phyloP scores from a whole-genome alignment of 2,797 vertebrate genomes.

The Poecilia wingei region DNA sequence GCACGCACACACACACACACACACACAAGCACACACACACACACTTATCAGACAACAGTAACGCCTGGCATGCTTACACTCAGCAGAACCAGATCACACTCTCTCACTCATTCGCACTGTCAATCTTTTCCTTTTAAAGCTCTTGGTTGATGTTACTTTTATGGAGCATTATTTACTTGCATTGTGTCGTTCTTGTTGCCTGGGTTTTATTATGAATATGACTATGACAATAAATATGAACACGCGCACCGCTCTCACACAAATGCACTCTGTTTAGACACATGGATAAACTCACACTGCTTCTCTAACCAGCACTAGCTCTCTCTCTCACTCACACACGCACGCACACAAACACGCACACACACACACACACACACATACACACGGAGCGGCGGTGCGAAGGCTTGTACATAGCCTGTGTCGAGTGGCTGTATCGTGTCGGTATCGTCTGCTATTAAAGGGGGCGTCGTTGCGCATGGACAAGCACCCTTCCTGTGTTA shows the following conservation, averaged over 20 bases:
- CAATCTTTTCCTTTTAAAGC: constrained; percentile 70
- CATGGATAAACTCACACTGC: constrained; percentile 8
- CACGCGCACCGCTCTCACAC: constrained; percentile 32
- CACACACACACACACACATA: constrained; percentile 47
- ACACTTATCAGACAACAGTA: constrained; percentile 31
- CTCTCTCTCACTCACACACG: constrained; percentile 3
- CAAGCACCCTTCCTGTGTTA: constrained; percentile 75
- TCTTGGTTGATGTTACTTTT: constrained; percentile 77
- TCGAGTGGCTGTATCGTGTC: constrained; percentile 77
- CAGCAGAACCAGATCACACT: constrained; percentile 47
- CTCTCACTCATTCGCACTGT: constrained; percentile 32
- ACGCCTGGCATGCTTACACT: constrained; percentile 39
- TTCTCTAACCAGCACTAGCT: constrained; percentile 35
- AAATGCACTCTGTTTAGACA: constrained; percentile 32
- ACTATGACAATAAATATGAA: constrained; percentile 64
- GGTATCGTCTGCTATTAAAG: constrained; percentile 73
- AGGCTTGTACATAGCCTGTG: constrained; percentile 77
- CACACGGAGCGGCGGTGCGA: constrained; percentile 58
- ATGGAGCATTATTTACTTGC: constrained; percentile 76
- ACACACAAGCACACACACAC: constrained; percentile 30
- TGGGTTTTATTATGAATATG: constrained; percentile 73
- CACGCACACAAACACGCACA: constrained; percentile 43
- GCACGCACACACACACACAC: constrained; percentile 31
- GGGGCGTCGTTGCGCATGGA: constrained; percentile 75
- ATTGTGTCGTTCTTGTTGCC: constrained; percentile 77